These are phyloP conservation scores for Lepetodrilus schrolli DNA, from an alignment of 2,888 invertebrate genomes.

Conservation along the genomic window DNA sequence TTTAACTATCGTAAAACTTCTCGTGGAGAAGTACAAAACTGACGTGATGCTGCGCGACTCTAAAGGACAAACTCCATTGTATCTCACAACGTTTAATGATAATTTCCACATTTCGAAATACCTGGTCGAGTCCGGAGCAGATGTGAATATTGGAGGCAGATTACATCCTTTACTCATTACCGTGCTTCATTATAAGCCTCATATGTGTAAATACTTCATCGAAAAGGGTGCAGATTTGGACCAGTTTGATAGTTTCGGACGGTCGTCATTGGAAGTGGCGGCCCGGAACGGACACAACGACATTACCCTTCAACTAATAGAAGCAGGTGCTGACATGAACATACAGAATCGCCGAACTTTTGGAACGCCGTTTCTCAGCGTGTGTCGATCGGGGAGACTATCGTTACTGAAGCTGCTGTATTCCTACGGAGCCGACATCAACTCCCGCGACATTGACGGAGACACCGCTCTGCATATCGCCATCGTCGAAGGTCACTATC, in stretches of 20 bases:
- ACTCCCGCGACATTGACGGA: neutral
- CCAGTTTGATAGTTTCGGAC: neutral
- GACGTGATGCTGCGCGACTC: neutral
- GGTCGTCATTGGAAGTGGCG: neutral
- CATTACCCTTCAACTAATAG: neutral
- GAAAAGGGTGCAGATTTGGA: neutral
- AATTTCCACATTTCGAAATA: neutral
- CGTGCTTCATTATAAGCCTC: neutral
- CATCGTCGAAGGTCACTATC: neutral
- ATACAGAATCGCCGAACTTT: neutral
- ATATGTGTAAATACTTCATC: neutral
- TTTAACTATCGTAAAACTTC: neutral
- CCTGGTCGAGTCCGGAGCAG: slow-evolving; percentile 1
- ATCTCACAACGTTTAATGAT: neutral
- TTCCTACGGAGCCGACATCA: neutral
- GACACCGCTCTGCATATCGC: slow-evolving; percentile 3
- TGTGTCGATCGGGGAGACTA: neutral
- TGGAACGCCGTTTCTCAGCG: neutral
- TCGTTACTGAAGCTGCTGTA: neutral
- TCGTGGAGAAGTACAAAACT: neutral
- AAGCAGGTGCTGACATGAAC: slow-evolving; percentile 1
- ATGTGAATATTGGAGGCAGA: neutral
- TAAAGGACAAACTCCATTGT: neutral
- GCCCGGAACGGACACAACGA: neutral
- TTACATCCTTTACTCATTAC: neutral